Conservation (phyloP, 2,888 invertebrate genomes). For the Boloria euphrosyne region DNA sequence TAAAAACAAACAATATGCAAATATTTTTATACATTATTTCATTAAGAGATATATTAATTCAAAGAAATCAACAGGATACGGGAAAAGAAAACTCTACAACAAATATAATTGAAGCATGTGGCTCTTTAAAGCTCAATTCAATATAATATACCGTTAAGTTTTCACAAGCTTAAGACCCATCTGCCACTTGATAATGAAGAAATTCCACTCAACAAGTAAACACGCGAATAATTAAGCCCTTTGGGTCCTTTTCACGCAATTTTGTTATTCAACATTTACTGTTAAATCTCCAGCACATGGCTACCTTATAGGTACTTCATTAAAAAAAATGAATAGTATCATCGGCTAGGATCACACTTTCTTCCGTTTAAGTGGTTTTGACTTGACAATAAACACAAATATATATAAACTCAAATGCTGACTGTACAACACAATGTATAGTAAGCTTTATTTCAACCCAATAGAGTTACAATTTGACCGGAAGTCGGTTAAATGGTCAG, state of each 20-base stretch:
- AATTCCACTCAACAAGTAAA: conserved; percentile 24
- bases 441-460: conserved; percentile 21
- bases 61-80: background rate
- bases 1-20: no score
- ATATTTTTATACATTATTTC: no score
- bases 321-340: conserved; percentile 45
- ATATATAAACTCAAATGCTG: conserved; percentile 50
- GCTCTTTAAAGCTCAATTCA: background rate
- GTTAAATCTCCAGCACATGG: conserved; percentile 35
- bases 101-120: conserved; percentile 11
- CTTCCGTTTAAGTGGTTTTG: conserved; percentile 56
- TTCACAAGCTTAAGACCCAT: conserved; percentile 38
- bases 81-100: background rate
- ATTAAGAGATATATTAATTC: no score
- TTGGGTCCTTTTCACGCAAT: conserved; percentile 29
- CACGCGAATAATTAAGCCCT: conserved; percentile 37
- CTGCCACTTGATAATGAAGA: conserved; percentile 33
- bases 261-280: conserved; percentile 18
- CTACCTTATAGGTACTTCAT: conserved; percentile 42
- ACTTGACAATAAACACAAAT: conserved; percentile 55
- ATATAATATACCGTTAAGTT: conserved; percentile 36
- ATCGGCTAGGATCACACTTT: conserved; percentile 47
- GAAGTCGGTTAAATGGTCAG: conserved; percentile 31
- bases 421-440: conserved; percentile 31
- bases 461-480: conserved; percentile 32